phyloP scores from a whole-genome alignment of 1,140 invertebrate genomes.

The Manduca sexta region DNA sequence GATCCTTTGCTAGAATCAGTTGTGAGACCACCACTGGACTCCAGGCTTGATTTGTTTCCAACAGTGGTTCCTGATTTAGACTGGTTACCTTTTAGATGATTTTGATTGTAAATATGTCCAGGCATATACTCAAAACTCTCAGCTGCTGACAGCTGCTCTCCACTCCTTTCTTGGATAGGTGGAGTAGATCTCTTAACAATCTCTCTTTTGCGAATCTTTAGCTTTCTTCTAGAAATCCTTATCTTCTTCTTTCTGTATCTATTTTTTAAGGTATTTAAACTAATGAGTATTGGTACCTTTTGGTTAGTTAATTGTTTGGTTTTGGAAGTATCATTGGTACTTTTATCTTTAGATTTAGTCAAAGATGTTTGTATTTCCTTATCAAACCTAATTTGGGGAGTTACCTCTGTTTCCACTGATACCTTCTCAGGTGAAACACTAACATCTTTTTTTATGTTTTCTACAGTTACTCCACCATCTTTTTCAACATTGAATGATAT shows the following conservation, averaged over 20 bases:
- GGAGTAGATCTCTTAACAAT: constrained; percentile 20
- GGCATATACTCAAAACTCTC: constrained; percentile 73
- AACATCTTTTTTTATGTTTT: constrained; percentile 38
- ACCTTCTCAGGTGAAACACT: constrained; percentile 43
- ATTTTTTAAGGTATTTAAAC: constrained; percentile 48
- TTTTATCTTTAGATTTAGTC: constrained; percentile 24
- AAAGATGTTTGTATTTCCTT: constrained; percentile 66
- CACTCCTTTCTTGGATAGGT: constrained; percentile 37
- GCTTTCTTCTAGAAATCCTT: constrained; percentile 28
- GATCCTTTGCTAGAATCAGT: constrained; percentile 60
- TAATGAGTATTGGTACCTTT: constrained; percentile 45
- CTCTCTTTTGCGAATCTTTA: constrained; percentile 24
- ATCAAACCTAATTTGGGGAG: constrained; percentile 34
- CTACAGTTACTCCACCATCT: constrained; percentile 42
- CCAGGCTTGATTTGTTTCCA: constrained; percentile 60
- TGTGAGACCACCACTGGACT: constrained; percentile 51
- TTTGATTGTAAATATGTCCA: constrained; percentile 64
- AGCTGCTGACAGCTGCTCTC: constrained; percentile 56
- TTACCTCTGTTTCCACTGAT: constrained; percentile 22
- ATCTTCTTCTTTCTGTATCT: constrained; percentile 37
- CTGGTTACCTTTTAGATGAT: constrained; percentile 36
- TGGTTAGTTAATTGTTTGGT: constrained; percentile 13
- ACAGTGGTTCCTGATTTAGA: constrained; percentile 19
- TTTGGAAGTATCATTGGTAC: constrained; percentile 6
- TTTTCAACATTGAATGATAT: constrained; percentile 63